These are phyloP conservation scores for Marisa cornuarietis DNA, from an alignment of 1,140 invertebrate species.

Conservation along the genomic window DNA sequence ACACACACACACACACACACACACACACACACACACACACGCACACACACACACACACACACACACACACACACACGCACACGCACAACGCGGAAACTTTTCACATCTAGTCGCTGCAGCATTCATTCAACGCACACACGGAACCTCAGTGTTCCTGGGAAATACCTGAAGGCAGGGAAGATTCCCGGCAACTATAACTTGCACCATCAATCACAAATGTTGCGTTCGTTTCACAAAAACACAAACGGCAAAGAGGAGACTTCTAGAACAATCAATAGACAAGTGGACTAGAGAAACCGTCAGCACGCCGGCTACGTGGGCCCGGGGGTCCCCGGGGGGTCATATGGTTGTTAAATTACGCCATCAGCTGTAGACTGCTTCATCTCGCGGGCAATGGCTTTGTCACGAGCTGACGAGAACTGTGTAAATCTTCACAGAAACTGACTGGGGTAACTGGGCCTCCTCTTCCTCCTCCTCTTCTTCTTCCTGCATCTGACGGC, in stretches of 20 bases:
- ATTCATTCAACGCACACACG: not conserved
- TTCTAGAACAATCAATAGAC: not conserved
- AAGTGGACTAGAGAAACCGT: not conserved
- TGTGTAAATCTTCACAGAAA: not conserved
- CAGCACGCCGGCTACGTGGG: not conserved
- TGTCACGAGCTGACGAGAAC: not conserved
- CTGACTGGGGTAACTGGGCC: not conserved
- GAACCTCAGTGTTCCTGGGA: not conserved
- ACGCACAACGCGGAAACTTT: not conserved
- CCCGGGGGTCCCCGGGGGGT: too few species aligned
- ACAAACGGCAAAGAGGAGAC: not conserved
- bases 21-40: slow-evolving; percentile 4
- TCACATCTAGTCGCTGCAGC: not conserved
- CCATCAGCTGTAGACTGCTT: not conserved
- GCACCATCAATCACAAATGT: too few species aligned
- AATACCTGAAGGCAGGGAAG: not conserved
- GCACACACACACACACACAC: slow-evolving; percentile 4
- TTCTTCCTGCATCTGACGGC: not conserved
- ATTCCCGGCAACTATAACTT: too few species aligned
- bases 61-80: slow-evolving; percentile 8
- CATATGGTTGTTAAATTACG: too few species aligned
- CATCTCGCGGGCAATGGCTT: not conserved
- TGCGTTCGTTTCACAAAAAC: too few species aligned
- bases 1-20: slow-evolving; percentile 7
- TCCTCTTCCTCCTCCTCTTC: not conserved